Base-by-base conservation (phyloP, 1,140 invertebrate genomes). In the Neodiprion lecontei region DNA sequence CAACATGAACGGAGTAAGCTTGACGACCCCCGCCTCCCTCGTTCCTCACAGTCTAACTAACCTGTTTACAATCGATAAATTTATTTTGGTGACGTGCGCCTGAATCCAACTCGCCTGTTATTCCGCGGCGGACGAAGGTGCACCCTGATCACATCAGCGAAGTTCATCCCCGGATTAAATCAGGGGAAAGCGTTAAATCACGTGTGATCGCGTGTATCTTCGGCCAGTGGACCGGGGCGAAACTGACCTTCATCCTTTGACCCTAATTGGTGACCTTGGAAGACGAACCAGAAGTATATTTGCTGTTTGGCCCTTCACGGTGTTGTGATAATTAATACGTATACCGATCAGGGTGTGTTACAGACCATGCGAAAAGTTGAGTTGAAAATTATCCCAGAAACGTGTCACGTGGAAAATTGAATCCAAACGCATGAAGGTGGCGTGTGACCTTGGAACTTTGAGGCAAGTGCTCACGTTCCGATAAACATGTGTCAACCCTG, bases 61-160 rank as follows among this genome's bases (percentile, higher is more conserved):
- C 48, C n/a, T 48, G 65, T 73, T 70, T 21, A 66, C 49, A 77
- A 77, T 81, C 79, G 74, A 80, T 81, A 79, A 79, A 76, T 66
- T 77, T 76, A 76, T 79, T 81, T 78, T 71, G 76, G 77, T 71
- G 70, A 71, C 74, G 75, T 77, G 78, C 77, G 80, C 80, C 78
- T 80, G 80, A 81, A 77, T 67, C 50, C 75, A 78, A 17, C 53
- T 61, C 11, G 9, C 53, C 53, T 61, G 53, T 61, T 61, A 61
- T 61, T 17, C 8, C 53, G 11, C 53, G 53, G 53, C 53, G 53
- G 9, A 61, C 53, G 53, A 61, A 17, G 11, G 53, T 61, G 53
- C 53, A 61, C 53, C 53, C 53, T 61, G 53, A 61, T 9, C 53
- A 14, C 53, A 61, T 61, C 53, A 61, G 28, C 28, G 28, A 5